Evolutionary conservation across 2,888 invertebrate species (phyloP).

Genomic region (Tenthredo livida): DNA sequence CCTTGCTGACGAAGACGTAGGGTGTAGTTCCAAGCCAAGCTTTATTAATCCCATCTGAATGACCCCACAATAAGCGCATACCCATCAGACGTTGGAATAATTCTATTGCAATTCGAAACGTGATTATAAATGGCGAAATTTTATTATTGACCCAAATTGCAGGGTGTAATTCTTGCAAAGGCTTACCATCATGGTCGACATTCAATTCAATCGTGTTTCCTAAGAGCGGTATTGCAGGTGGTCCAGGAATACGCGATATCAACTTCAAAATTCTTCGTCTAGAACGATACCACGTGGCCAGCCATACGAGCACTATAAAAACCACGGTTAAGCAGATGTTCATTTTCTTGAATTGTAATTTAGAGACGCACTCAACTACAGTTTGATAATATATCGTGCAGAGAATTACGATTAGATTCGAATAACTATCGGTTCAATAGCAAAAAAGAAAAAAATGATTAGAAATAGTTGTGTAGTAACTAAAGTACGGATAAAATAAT

Average conservation of each 20-base stretch:
- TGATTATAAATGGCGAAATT: not conserved
- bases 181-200: slow-evolving; percentile 81
- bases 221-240: slow-evolving; percentile 81
- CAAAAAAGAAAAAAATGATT: not conserved
- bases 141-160: not conserved
- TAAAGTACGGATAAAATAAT: not conserved
- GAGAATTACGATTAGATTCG: not conserved
- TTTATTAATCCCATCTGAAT: slow-evolving; percentile 78
- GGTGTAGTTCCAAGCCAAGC: slow-evolving; percentile 79
- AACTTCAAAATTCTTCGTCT: slow-evolving; percentile 77
- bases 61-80: slow-evolving; percentile 79
- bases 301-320: not conserved
- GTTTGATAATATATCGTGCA: not conserved
- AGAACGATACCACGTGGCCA: slow-evolving; percentile 30
- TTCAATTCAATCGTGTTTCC: slow-evolving; percentile 83
- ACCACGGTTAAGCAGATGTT: not conserved
- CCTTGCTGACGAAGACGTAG: slow-evolving; percentile 79
- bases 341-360: not conserved
- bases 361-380: not conserved
- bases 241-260: slow-evolving; percentile 82
- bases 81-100: slow-evolving; percentile 79
- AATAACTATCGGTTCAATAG: not conserved
- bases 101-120: slow-evolving; percentile 70
- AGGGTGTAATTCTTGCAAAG: not conserved
- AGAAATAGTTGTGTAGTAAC: not conserved